Conservation (phyloP, 2,113 vertebrate genomes). For the Aphelocoma coerulescens region DNA sequence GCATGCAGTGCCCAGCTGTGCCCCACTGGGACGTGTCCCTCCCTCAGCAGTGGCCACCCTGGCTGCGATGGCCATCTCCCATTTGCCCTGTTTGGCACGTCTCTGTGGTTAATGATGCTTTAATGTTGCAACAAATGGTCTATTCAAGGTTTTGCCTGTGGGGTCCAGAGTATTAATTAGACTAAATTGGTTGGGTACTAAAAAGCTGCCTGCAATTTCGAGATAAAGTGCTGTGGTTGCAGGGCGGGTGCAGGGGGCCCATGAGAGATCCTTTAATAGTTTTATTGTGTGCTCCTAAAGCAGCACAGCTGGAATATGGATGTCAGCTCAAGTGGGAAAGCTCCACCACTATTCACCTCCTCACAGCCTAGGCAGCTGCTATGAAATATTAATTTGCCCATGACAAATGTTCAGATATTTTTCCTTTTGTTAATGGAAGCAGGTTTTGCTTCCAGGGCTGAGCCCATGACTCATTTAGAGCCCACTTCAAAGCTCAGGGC, state of each 20-base stretch:
- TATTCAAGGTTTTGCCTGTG: slow-evolving; percentile 43
- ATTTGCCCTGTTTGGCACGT: background rate
- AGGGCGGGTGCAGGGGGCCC: background rate
- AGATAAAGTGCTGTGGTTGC: slow-evolving; percentile 38
- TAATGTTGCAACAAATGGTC: background rate
- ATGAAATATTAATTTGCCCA: background rate
- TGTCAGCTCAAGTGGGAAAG: background rate
- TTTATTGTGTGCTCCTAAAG: slow-evolving; percentile 22
- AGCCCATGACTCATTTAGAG: background rate
- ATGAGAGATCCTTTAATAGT: background rate
- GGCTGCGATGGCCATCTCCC: background rate
- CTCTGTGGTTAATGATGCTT: background rate
- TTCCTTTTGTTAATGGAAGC: background rate
- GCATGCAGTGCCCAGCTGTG: background rate
- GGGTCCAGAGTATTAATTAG: slow-evolving; percentile 44
- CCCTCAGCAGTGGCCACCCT: background rate
- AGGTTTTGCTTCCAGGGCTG: background rate
- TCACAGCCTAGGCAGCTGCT: background rate
- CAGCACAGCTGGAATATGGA: background rate
- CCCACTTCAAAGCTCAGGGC: background rate
- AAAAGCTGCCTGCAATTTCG: slow-evolving; percentile 52
- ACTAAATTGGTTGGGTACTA: slow-evolving; percentile 30
- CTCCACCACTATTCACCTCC: background rate
- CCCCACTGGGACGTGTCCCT: fast-evolving
- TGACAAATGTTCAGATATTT: background rate